A percentile compares a stretch with the other conserved stretches of the same genome.
Evolutionary conservation across 2,113 vertebrate genomes (phyloP).

Genomic region (Euleptes europaea): DNA sequence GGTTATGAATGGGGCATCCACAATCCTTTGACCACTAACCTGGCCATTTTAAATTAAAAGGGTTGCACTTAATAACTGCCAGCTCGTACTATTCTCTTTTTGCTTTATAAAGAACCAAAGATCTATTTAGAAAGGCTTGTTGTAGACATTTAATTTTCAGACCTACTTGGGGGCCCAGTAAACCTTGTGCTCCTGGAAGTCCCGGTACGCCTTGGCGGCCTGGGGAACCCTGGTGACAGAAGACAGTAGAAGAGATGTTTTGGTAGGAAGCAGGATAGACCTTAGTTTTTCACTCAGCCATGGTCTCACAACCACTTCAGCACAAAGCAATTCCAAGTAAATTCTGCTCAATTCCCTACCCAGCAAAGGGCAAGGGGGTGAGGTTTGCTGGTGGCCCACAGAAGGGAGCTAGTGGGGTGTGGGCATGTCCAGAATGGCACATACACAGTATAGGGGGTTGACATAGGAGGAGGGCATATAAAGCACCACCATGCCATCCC

Average conservation of each 20-base stretch:
- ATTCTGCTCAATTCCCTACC: background rate
- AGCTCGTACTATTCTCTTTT: background rate
- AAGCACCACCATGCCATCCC: too few species aligned
- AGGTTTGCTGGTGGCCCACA: too few species aligned
- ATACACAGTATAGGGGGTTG: too few species aligned
- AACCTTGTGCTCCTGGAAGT: constrained; percentile 59
- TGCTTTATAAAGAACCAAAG: background rate
- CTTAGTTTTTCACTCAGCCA: background rate
- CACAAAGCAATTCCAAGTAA: background rate
- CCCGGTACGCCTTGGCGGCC: constrained; percentile 65
- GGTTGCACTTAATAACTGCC: background rate
- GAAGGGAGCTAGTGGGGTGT: too few species aligned
- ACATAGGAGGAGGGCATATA: too few species aligned
- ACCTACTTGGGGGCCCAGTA: constrained; percentile 60
- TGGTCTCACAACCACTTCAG: background rate
- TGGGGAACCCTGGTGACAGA: constrained; percentile 61
- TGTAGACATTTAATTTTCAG: constrained; percentile 2
- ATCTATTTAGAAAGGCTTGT: background rate
- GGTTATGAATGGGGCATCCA: too few species aligned
- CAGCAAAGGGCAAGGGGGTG: too few species aligned
- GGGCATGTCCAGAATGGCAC: too few species aligned
- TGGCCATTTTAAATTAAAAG: too few species aligned
- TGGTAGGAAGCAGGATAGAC: background rate
- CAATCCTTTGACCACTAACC: too few species aligned
- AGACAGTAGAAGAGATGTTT: background rate